Base-by-base conservation (phyloP, 2,888 invertebrate genomes). In the Agonopterix alstromeriana region DNA sequence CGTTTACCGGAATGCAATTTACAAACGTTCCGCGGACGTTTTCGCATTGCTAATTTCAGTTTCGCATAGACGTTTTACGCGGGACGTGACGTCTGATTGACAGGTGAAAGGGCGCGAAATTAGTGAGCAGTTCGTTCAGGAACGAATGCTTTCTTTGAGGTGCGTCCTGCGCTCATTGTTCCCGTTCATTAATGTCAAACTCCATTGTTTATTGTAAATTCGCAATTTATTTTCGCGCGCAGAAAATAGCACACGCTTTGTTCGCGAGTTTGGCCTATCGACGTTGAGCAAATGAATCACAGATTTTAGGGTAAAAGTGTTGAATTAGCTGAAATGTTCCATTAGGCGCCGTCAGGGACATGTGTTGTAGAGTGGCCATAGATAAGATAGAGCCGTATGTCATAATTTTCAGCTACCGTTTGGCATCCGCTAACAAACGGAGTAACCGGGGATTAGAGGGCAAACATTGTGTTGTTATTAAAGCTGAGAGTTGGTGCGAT, bases 371-470 rank as follows among this genome's bases (percentile, higher is more conserved):
- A 87, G 87, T 87, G 83, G 77, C 58, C 74, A 75, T 59, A 78
- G 88, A 88, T 88, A 87, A 88, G 88, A 87, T 87, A 87, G 78
- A 83, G 71, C 84, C 84, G 80, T 85, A 85, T 88, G 88, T 87
- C 84, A 82, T 82, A 77, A 76, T 77, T 75, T 68, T 70, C 57
- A 73, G 82, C 87, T 86, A 87, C 88, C 82, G 88, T 88, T 84
- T 80, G 79, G 78, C 77, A 76, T 82, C 70, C 69, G 75, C 70
- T 61, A 73, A 79, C 82, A 82, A 68, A 77, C 63, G 63, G 65
- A 75, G 78, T 76, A 78, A 68, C 76, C 63, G 64, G 68, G 83
- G 83, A 85, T 87, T 84, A 86, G 68, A 52, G 57, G 52, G 71
- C 81, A 87, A 86, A 87, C 79, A 86, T 56, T 56, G 56, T 73